Base-by-base conservation (phyloP, 2,888 invertebrate genomes). In the Brachyptera risi region DNA sequence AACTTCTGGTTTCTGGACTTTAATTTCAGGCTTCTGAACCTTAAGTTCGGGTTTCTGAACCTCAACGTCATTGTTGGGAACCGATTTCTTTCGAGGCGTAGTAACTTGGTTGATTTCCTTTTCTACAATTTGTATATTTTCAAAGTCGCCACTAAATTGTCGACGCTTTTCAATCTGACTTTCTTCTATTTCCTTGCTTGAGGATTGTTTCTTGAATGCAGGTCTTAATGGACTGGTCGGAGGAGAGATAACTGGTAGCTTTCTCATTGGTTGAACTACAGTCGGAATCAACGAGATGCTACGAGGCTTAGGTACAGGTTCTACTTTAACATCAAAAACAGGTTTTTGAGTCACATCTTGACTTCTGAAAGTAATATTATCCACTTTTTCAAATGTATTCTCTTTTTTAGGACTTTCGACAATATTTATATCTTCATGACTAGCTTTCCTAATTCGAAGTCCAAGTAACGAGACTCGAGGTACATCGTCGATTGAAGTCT, bases 121-220 rank as follows among this genome's bases (percentile, higher is more conserved):
- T 19, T 62, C 60, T 17, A 58, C 31, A 31, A 60, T 50, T 50
- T 51, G 57, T 9, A 60, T 50, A 35, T 63, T 58, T 38, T 65
- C 64, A 51, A 21, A 59, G 58, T 62, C 59, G 5, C 35, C 19
- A 15, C 47, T 51, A n/a, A 37, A 44, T 24, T 57, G 57, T 4
- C 54, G 57, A n/a, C 23, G 50, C n/a, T n/a, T n/a, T n/a, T n/a
- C n/a, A n/a, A n/a, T n/a, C 7, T 19, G 26, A n/a, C 13, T 40
- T 37, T 63, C 81, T 60, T 78, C 78, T 9, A 77, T 68, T 62
- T 81, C 83, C 38, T 83, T 76, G 68, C 83, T 83, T 27, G 76
- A 74, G 11, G 83, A 79, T 73, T 81, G 81, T 64, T 78, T 76
- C 72, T 80, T 80, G 60, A 81, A 76, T 64, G 79, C 76, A 37